Evolutionary conservation across 2,113 vertebrate species (phyloP), one percentile per base, ranked within the genome.

Genomic region (Pholis gunnellus): DNA sequence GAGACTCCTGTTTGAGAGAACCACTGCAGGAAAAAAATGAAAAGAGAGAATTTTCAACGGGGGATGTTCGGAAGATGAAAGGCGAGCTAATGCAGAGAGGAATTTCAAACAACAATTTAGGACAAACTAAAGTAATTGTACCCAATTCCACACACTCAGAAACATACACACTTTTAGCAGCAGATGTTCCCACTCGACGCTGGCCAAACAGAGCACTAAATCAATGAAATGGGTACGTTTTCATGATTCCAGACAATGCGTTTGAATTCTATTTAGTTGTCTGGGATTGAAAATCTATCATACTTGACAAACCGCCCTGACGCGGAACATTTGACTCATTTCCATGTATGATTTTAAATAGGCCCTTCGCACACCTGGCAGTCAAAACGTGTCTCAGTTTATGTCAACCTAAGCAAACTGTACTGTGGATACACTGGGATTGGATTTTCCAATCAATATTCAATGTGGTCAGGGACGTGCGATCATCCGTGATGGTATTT

Each of bases 1-100:
- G 38, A 80, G 78, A 83, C n/a, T 48, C 71, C 75, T 84, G 87
- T 81, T 79, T 81, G 82, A 72, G 68, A 83, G 71, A 85, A 90
- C 81, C 74, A 88, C 72, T 72, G 85, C 68, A 48, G 85, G 83
- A 34, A 82, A 74, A 74, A 86, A 87, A 83, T 61, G 77, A 81
- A 75, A 84, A 86, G 81, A 90, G 81, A 84, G 83, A 91, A 81
- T 84, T 87, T 92, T 90, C 81, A 87, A 82, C 84, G 72, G 2
- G 2, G 56, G 69, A 81, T 84, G 84, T 86, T 83, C 74, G 78
- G 63, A 71, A 89, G 77, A 89, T 90, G 82, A 90, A 86, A 84
- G 75, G 36, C 54, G 29, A 29, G 63, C 72, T 82, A 44, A 91
- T 91, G 83, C 80, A 66, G 64, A 54, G 59, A 75, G 76, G 73